Evolutionary conservation across 2,797 vertebrate genomes (phyloP), one percentile per base, ranked within the genome.

Genomic region (Poeciliopsis infans): DNA sequence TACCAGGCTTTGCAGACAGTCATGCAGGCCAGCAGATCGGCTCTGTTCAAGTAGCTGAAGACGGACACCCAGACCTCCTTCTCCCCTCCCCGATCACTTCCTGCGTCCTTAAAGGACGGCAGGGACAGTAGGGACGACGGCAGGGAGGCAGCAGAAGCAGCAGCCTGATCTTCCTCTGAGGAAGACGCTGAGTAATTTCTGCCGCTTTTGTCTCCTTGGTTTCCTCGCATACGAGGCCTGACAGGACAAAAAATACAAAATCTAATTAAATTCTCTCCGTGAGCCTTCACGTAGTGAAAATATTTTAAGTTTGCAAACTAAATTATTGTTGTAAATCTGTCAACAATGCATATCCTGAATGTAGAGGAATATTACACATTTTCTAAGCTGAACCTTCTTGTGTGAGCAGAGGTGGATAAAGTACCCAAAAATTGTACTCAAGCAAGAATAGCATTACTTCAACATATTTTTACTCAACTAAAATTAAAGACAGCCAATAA

Each of bases 1-100:
- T 98, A 98, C 98, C 98, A 99, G 88, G 98, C 97, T 94, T 99
- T 99, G 92, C 98, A 99, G 87, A 99, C 98, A 31, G 96, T 96
- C 98, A 99, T 99, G 93, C 98, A 99, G 91, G 97, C 96, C 92
- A 97, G 97, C 83, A 99, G 96, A 91, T 99, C 96, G 23, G 96
- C 96, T 92, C 97, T 95, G 87, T 89, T 96, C 87, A 99, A 94
- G 95, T 97, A 97, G 86, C 95, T 96, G 95, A 99, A 99, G 89
- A 99, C 98, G 0, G 98, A 97, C 91, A 98, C 97, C 98, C 98
- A 99, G 77, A 99, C 96, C 93, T 99, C 98, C 83, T 98, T 97
- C 91, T 99, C 98, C 76, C 98, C 97, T 7, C 95, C 96, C 70
- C 94, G 91, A 94, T 96, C 95, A 77, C 96, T 94, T 31, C 97